Base-by-base conservation (phyloP, 2,888 invertebrate genomes). In the Cantharis flavilabris region DNA sequence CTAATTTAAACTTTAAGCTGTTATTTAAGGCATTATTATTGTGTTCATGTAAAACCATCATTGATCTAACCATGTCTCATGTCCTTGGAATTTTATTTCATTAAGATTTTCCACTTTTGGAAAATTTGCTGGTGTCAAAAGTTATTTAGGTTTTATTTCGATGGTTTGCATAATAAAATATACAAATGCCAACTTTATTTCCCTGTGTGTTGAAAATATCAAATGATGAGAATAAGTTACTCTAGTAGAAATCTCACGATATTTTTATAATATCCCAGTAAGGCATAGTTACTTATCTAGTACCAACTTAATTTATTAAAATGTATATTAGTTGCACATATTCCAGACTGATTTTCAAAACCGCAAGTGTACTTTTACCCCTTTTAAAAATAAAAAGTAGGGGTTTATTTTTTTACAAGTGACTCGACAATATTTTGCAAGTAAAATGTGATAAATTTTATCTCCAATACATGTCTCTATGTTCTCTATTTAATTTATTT, bases 301-400 rank as follows among this genome's bases (percentile, higher is more conserved):
- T 49, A 49, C 49, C 49, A 49, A 49, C 49, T n/a, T 49, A 49
- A 49, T 49, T 49, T 49, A 49, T 49, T 49, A n/a, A 49, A 49
- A 49, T 49, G 49, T 49, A 49, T 49, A 49, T 49, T 49, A n/a
- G 49, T 49, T 49, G 49, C 49, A 49, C 49, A 67, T 16, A 67
- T 67, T 26, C 65, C 26, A 20, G 65, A 67, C 75, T 77, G 77
- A 75, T 72, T 76, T 78, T 75, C 33, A 49, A 62, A 78, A 64
- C 73, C 76, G 16, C 69, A 78, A 78, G 78, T 76, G 78, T 78
- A 76, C 75, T 75, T 78, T 65, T 62, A 71, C 65, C 28, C 65
- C 72, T 64, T 33, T 72, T 23, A 63, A 23, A 71, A 23, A 62
- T 62, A 18, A 73, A 76, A 73, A 72, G 70, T 73, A 73, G 73